These are phyloP conservation scores for Stictocephala bisonia DNA, from an alignment of 2,888 invertebrate genomes.

Conservation along the genomic window DNA sequence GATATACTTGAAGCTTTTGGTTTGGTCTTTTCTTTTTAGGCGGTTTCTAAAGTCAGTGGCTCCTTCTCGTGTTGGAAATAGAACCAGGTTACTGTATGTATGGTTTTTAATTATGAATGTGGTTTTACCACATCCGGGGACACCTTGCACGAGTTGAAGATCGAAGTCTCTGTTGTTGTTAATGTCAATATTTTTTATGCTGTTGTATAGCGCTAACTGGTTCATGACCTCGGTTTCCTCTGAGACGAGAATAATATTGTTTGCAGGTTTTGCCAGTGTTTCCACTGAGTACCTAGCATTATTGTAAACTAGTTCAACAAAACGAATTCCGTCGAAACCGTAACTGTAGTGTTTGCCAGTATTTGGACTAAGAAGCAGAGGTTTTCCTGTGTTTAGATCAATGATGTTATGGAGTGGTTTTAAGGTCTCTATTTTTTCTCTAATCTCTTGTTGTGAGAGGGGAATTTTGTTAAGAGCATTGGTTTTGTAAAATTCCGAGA, in stretches of 20 bases:
- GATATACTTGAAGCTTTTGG: not conserved
- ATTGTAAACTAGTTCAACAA: not conserved
- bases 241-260: conserved; percentile 2
- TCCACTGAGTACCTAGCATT: not conserved
- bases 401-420: not conserved
- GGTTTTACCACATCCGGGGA: not conserved
- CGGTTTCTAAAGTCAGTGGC: not conserved
- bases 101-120: not conserved
- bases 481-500: not conserved
- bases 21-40: not conserved
- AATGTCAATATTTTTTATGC: not conserved
- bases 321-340: not conserved
- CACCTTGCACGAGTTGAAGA: conserved; percentile 5
- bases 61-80: conserved; percentile 1
- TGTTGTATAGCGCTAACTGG: not conserved
- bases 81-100: not conserved
- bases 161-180: not conserved
- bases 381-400: not conserved
- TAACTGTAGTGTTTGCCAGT: conserved; percentile 3
- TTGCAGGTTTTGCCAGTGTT: conserved; percentile 1
- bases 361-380: not conserved
- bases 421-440: not conserved
- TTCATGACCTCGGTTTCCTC: not conserved
- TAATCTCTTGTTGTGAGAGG: not conserved
- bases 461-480: not conserved